A percentile compares a stretch with the other conserved stretches of the same genome.
Evolutionary conservation across 2,797 vertebrate genomes (phyloP).

Genomic region (Muscicapa striata): DNA sequence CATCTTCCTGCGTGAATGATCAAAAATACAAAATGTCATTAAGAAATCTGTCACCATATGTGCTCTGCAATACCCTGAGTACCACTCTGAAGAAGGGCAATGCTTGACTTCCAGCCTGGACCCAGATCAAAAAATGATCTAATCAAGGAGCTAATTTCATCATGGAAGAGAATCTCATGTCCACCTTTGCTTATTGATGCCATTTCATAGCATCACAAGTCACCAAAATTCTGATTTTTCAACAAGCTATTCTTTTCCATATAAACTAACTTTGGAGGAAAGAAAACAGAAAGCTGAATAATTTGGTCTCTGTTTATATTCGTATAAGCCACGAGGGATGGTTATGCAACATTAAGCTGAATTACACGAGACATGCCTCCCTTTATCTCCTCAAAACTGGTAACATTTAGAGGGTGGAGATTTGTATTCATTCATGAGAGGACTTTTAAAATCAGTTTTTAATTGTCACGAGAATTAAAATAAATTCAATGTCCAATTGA

Average conservation of each 20-base stretch:
- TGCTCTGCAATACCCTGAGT: not conserved
- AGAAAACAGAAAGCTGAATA: not conserved
- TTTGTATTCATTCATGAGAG: not conserved
- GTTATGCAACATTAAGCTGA: not conserved
- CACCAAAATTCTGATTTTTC: not conserved
- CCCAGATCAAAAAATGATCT: not conserved
- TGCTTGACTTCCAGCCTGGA: too few species aligned
- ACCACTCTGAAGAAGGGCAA: too few species aligned
- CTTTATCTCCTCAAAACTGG: not conserved
- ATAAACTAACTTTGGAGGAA: not conserved
- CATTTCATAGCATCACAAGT: not conserved
- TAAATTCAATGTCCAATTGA: not conserved
- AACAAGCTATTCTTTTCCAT: not conserved
- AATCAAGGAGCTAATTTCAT: not conserved
- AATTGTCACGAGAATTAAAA: not conserved
- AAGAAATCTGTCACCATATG: rapidly evolving
- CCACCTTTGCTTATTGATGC: not conserved
- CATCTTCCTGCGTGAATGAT: not conserved
- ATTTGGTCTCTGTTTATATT: not conserved
- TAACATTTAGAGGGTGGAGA: not conserved
- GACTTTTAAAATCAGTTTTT: not conserved
- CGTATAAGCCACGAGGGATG: not conserved
- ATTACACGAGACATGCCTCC: not conserved
- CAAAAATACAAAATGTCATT: not conserved
- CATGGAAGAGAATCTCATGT: not conserved